Percentiles rank a stretch among this genome's conserved stretches.
Evolutionary conservation across 2,113 vertebrate species (phyloP).

Genomic region (Cisticola juncidis): DNA sequence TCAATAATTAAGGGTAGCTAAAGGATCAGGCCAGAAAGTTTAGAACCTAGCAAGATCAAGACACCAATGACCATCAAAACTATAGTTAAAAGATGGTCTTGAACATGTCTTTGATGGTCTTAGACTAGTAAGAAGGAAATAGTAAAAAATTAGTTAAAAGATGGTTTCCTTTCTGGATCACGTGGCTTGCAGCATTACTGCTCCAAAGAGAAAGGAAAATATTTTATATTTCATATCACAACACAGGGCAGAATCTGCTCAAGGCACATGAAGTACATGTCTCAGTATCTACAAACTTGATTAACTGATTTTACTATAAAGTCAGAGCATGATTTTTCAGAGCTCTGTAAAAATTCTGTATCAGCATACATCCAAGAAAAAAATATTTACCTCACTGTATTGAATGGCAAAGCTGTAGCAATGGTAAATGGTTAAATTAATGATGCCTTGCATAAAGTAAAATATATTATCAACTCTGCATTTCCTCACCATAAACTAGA

Average conservation of each 20-base stretch:
- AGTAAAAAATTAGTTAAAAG: not conserved
- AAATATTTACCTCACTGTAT: not conserved
- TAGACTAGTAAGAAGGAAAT: not conserved
- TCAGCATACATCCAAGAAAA: not conserved
- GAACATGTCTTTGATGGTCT: not conserved
- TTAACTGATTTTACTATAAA: not conserved
- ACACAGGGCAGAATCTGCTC: not conserved
- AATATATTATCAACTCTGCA: not conserved
- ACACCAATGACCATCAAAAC: not conserved
- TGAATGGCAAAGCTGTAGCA: not conserved
- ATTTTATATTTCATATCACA: not conserved
- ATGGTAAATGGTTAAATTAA: not conserved
- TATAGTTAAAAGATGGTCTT: not conserved
- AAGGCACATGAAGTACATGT: not conserved
- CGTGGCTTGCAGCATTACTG: not conserved
- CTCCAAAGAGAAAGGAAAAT: not conserved
- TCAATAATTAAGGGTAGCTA: not conserved
- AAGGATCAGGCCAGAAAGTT: not conserved
- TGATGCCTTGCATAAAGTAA: not conserved
- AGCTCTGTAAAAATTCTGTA: not conserved
- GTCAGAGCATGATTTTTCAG: not conserved
- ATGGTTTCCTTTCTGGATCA: not conserved
- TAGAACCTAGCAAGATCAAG: not conserved
- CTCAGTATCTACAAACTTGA: not conserved
- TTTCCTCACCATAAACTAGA: not conserved